Evolutionary conservation across 2,888 invertebrate genomes (phyloP).

Genomic region (Chironomus riparius): DNA sequence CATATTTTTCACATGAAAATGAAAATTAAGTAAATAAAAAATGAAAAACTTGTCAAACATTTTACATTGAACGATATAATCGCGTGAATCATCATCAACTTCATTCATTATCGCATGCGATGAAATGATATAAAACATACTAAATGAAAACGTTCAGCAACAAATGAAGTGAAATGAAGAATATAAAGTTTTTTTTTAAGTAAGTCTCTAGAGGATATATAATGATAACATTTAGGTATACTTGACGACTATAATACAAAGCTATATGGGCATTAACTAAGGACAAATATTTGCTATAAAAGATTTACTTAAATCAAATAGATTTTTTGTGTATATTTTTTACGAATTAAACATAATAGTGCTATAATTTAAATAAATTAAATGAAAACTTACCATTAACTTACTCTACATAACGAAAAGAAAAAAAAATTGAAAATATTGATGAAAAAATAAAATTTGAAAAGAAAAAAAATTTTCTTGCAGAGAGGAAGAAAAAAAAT

Average conservation of each 20-base stretch:
- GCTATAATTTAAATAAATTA: constrained; percentile 9
- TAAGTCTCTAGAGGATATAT: not conserved
- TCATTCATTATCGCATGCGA: not conserved
- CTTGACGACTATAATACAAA: constrained; percentile 30
- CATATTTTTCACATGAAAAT: not conserved
- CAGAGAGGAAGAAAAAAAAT: not conserved
- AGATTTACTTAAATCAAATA: not conserved
- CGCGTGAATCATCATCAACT: too few relatives aligned
- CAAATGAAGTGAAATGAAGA: not conserved
- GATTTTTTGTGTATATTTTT: constrained; percentile 21
- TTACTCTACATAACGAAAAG: not conserved
- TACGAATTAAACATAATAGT: constrained; percentile 6
- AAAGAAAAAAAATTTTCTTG: not conserved
- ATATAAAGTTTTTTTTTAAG: not conserved
- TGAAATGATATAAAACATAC: not conserved
- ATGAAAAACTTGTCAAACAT: not conserved
- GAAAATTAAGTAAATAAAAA: not conserved
- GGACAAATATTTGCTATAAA: constrained; percentile 26
- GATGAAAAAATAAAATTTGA: not conserved
- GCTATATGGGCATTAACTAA: constrained; percentile 41
- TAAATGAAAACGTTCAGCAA: not conserved
- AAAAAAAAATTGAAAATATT: not conserved
- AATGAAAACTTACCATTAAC: not conserved
- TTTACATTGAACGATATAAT: too few relatives aligned
- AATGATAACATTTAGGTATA: not conserved